These are phyloP conservation scores for Eueremaeus valkanovi DNA, from an alignment of 2,888 invertebrate species.

Conservation along the genomic window DNA sequence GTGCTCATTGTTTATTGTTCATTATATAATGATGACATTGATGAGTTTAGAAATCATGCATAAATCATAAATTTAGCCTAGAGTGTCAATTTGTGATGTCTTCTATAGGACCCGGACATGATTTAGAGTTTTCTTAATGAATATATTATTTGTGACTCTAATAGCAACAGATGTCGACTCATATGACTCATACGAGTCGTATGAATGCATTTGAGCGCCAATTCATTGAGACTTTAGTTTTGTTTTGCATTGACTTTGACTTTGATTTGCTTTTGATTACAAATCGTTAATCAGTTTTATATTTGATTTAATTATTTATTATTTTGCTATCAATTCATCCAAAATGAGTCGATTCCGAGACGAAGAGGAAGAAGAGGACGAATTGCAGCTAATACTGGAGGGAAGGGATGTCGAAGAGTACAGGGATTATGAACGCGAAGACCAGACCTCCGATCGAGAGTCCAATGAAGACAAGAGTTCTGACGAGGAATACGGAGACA, in stretches of 20 bases:
- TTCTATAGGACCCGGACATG: no score
- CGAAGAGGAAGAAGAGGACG: conserved; percentile 41
- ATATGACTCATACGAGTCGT: background rate
- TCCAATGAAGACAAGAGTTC: background rate
- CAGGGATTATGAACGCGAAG: no score
- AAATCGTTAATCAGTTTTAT: background rate
- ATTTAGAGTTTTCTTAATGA: no score
- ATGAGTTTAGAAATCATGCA: no score
- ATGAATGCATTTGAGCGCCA: conserved; percentile 12
- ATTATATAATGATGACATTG: no score
- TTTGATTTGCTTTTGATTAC: background rate
- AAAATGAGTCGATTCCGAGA: conserved; percentile 1
- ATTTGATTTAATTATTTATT: no score
- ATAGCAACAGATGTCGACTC: conserved; percentile 9
- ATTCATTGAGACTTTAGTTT: background rate
- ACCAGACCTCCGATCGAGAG: no score
- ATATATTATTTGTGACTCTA: no score
- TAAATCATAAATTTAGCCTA: no score
- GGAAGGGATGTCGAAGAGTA: conserved; percentile 36
- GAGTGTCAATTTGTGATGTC: no score
- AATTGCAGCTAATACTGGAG: conserved; percentile 43
- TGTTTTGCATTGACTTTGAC: background rate
- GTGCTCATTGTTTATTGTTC: no score
- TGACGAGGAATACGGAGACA: background rate
- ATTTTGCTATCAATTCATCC: no score